These are phyloP conservation scores for Peromyscus nudipes DNA, from an alignment of 2,797 vertebrate genomes.

Conservation along the genomic window DNA sequence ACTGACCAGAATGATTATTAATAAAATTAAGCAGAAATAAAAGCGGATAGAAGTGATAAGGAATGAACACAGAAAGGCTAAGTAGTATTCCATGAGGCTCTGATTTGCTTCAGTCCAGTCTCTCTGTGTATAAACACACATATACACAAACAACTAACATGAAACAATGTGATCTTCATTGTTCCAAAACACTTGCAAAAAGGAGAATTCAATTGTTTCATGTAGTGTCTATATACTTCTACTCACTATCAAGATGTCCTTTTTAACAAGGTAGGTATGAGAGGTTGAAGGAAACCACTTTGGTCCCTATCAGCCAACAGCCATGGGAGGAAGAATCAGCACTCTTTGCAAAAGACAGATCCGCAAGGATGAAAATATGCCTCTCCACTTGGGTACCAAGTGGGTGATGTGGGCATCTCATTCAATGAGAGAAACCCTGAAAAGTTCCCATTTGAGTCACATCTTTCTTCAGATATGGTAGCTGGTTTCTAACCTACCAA, in stretches of 20 bases:
- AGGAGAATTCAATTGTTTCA: neutral
- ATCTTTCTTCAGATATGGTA: neutral
- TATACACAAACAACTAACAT: neutral
- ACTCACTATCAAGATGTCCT: neutral
- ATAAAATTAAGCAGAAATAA: slow-evolving; percentile 1
- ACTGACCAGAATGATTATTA: slow-evolving; percentile 11
- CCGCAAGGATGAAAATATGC: slow-evolving; percentile 3
- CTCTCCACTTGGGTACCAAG: neutral
- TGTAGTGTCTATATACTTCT: neutral
- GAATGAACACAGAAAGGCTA: neutral
- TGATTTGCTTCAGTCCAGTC: neutral
- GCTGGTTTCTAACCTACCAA: neutral
- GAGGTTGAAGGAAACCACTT: neutral
- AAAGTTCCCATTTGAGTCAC: neutral
- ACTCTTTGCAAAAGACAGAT: neutral
- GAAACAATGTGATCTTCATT: neutral
- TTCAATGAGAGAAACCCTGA: neutral
- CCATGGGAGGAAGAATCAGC: neutral
- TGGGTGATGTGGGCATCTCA: neutral
- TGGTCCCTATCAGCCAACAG: neutral
- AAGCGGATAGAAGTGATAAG: slow-evolving; percentile 33
- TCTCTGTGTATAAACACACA: neutral
- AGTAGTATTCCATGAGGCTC: slow-evolving; percentile 23
- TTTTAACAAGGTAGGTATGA: neutral
- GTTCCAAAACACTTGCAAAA: neutral